Base-by-base conservation (phyloP, 2,888 invertebrate species). In the Resseliella maxima region DNA sequence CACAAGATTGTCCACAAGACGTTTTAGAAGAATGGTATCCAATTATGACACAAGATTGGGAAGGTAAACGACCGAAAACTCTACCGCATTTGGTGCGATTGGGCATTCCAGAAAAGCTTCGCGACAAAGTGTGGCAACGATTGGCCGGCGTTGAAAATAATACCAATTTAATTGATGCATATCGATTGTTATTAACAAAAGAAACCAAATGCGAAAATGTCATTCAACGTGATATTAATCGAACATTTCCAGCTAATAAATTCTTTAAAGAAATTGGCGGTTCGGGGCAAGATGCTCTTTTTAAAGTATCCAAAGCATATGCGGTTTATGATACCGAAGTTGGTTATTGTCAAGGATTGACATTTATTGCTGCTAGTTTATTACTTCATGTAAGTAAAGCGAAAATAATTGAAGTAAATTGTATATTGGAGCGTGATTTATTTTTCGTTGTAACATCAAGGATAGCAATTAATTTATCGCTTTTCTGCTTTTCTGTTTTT, bases 191-290 rank as follows among this genome's bases (percentile, higher is more conserved):
- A 85, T 96, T 99, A 87, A 97, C 97, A 88, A 89, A 98, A 97
- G 98, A 99, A 88, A 98, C 98, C 89, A 94, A 95, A 86, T 97
- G 96, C 91, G 99, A 99, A 90, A 95, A 96, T 89, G 97, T 98
- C 87, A 99, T 99, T 89, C 95, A 96, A 89, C 93, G 99, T 86
- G 99, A 99, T 91, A 98, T 99, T 88, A 98, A 98, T 88, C 94
- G 99, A 88, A 99, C 99, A 46, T 99, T 99, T 92, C 99, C 99
- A 15, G 99, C 99, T 46, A 99, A 99, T 91, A 98, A 99, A 90
- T 98, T 96, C 92, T 99, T 99, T 92, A 97, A 97, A 91, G 98
- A 98, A 91, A 95, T 95, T 38, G 98, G 98, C 83, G 99, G 98
- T 15, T 92, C 91, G 85, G 89, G 89, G 88, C 87, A 85, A 15